Evolutionary conservation across 2,888 invertebrate species (phyloP), one percentile per base, ranked within the genome.

Genomic region (Drosophila cracens): DNA sequence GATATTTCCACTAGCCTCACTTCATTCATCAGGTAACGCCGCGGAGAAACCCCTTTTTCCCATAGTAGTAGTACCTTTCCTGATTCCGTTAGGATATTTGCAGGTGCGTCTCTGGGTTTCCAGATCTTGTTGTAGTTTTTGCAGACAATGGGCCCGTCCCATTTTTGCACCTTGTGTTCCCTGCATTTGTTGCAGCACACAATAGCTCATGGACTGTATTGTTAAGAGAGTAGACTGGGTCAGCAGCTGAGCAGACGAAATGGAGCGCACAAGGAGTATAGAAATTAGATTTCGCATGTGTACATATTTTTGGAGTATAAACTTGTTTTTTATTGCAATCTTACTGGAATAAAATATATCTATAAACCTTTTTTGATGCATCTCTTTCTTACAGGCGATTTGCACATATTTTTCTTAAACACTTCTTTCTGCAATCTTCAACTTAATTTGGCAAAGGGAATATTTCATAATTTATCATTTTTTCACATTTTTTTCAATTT

Each of bases 81-180:
- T 52, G 72, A 60, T 70, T 53, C 74, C 67, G 57, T 86, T 73
- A 71, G 83, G 61, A 84, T 90, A 75, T 68, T 48, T 70, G 89
- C 90, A 90, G 89, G 89, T 90, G 89, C 77, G 43, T 73, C 49
- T 33, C 16, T 33, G 48, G 51, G 16, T 72, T 62, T 69, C 49
- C 56, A 54, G 34, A 38, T n/a, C 33, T 53, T 59, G 40, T 66
- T 69, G 63, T 70, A 59, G 18, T 67, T 81, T 78, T 75, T 27
- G 69, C 74, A 64, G 68, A 89, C 89, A 90, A 89, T 81, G 74
- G 76, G 82, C 72, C 76, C 83, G 77, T 89, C 90, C 91, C 81
- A 91, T 83, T 90, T 92, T 92, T 92, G 92, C 92, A 92, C 92
- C 91, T 92, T 92, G 91, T 86, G 58, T 66, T 74, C 60, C 21